These are phyloP conservation scores for Phyto melanocephala DNA, from an alignment of 2,888 invertebrate genomes.

Conservation along the genomic window DNA sequence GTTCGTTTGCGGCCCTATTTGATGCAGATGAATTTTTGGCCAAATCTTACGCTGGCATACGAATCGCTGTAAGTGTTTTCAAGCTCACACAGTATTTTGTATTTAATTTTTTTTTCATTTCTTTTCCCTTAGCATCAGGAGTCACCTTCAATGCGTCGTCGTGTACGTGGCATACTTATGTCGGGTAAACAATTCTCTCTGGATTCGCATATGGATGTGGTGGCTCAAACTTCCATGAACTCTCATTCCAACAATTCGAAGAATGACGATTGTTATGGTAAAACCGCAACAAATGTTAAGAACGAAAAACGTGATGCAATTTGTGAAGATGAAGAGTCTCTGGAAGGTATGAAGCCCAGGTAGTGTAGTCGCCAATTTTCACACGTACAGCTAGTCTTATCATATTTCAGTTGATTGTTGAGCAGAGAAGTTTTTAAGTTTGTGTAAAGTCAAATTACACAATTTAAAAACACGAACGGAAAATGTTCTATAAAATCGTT, in stretches of 20 bases:
- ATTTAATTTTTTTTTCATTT: neutral
- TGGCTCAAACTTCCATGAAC: conserved; percentile 84
- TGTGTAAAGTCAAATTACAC: too few species aligned
- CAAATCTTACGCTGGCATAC: conserved; percentile 78
- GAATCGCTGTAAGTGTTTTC: conserved; percentile 75
- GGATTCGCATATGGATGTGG: conserved; percentile 94
- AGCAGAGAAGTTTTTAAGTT: neutral
- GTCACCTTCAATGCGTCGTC: conserved; percentile 87
- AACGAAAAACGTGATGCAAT: conserved; percentile 67
- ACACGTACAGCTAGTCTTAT: conserved; percentile 41
- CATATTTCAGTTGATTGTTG: neutral
- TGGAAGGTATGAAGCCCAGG: conserved; percentile 80
- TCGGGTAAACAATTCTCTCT: conserved; percentile 92
- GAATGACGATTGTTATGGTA: conserved; percentile 67
- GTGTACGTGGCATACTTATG: conserved; percentile 92
- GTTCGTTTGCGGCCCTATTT: conserved; percentile 94
- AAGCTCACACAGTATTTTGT: neutral
- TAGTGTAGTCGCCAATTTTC: conserved; percentile 74
- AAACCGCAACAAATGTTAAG: conserved; percentile 38
- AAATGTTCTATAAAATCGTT: too few species aligned
- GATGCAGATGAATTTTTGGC: conserved; percentile 81
- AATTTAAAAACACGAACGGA: too few species aligned
- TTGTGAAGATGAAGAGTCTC: conserved; percentile 76
- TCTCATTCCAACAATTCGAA: conserved; percentile 72
- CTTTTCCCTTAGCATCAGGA: conserved; percentile 76